Base-by-base conservation (phyloP, 2,113 vertebrate species). In the Mustela lutreola region DNA sequence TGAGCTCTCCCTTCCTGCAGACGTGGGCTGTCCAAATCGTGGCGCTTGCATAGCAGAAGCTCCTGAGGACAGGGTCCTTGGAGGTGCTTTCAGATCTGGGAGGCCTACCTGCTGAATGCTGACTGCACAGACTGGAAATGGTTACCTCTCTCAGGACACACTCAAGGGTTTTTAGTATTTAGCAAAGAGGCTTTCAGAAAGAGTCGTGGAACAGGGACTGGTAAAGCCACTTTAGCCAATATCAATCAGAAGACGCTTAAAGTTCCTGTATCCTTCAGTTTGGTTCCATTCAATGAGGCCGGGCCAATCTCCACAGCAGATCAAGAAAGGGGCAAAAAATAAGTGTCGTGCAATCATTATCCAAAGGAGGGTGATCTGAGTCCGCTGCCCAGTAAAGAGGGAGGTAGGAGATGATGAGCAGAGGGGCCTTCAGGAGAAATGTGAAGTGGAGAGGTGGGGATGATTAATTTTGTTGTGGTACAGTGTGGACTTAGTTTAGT, bases 151-250 rank as follows among this genome's bases (percentile, higher is more conserved):
- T 67, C 11, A 81, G 73, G 71, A 83, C 18, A 89, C 31, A 86
- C 11, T 67, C 24, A 48, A 67, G 56, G 48, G 12, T n/a, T 62
- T 93, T 62, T 82, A 79, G 28, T 42, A 70, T 58, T 92, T 92
- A 90, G 78, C 36, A 94, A 58, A 82, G 82, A 88, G 56, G 18
- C 45, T 85, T 63, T 94, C 50, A 90, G 78, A 90, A 7, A 84
- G 21, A 16, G 14, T 78, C 8, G 12, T 85, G 63, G 70, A 33
- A 82, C 1, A 2, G 1, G 28, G 16, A 22, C 31, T 62, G 58
- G 83, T 48, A 87, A 93, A 92, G 42, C 45, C 63, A 80, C 48
- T 60, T 95, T 24, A 75, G 53, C 70, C 63, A 82, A 22, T 42
- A 58, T 45, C 36, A 7, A 1, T 94, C 60, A 24, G 62, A 89